Evolutionary conservation across 2,888 invertebrate genomes (phyloP).

Genomic region (Amitus sp.): DNA sequence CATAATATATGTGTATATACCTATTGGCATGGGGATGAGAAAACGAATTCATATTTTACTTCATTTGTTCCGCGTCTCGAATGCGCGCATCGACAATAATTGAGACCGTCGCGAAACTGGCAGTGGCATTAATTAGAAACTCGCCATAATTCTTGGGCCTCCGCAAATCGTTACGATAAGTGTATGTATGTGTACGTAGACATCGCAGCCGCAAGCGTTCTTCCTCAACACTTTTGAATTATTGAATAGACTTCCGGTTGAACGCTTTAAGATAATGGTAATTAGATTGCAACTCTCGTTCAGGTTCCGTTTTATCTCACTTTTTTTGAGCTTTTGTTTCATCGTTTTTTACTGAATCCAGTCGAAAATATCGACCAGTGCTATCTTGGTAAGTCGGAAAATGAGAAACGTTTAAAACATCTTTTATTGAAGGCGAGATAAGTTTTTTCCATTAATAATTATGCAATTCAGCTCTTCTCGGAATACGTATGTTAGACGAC

Average conservation of each 20-base stretch:
- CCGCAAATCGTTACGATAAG: conserved; percentile 27
- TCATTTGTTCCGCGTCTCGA: conserved; percentile 44
- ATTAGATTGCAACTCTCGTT: conserved; percentile 10
- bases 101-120: conserved; percentile 50
- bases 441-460: neutral
- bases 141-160: conserved; percentile 39
- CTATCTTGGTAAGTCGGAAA: too few species aligned
- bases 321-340: neutral
- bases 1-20: conserved; percentile 48
- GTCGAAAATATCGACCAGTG: too few species aligned
- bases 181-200: conserved; percentile 19
- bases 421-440: too few species aligned
- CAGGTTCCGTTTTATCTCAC: neutral
- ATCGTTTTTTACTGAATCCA: too few species aligned
- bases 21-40: conserved; percentile 42
- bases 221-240: conserved; percentile 13
- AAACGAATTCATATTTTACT: conserved; percentile 47
- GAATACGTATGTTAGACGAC: too few species aligned
- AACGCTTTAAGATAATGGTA: conserved; percentile 15
- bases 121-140: conserved; percentile 53
- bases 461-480: too few species aligned
- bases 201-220: conserved; percentile 12
- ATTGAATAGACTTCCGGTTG: conserved; percentile 5
- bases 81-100: conserved; percentile 53
- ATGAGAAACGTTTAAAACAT: too few species aligned